Conservation (phyloP, 2,888 invertebrate species). For the Phragmatobia fuliginosa region DNA sequence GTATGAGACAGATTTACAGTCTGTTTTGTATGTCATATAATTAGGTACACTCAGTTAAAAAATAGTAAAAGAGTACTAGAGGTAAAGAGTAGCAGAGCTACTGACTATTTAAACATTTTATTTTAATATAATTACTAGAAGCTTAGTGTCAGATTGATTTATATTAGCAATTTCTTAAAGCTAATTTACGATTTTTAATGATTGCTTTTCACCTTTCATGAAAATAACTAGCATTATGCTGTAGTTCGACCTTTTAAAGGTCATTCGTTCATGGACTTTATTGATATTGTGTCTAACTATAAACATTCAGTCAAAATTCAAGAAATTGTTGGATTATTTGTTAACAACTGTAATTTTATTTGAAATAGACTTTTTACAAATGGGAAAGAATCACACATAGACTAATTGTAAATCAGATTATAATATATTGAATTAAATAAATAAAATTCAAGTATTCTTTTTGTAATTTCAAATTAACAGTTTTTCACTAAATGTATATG, state of each 20-base stretch:
- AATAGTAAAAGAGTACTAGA: too few relatives aligned
- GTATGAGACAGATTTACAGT: too few relatives aligned
- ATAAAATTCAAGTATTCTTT: too few relatives aligned
- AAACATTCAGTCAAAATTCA: neutral
- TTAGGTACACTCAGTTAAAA: too few relatives aligned
- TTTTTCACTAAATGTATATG: too few relatives aligned
- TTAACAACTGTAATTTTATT: neutral
- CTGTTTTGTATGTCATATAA: too few relatives aligned
- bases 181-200: neutral
- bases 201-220: neutral
- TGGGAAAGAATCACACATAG: too few relatives aligned
- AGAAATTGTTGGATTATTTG: neutral
- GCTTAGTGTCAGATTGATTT: neutral
- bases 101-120: neutral
- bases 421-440: too few relatives aligned
- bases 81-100: too few relatives aligned
- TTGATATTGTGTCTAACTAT: neutral
- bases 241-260: slow-evolving; percentile 3
- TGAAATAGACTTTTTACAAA: too few relatives aligned
- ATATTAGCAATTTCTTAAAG: neutral
- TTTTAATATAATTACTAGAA: neutral
- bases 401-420: too few relatives aligned
- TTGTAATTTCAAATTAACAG: too few relatives aligned
- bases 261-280: neutral
- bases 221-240: neutral